phyloP scores from a whole-genome alignment of 2,797 vertebrate genomes.

The Ceryle rudis region DNA sequence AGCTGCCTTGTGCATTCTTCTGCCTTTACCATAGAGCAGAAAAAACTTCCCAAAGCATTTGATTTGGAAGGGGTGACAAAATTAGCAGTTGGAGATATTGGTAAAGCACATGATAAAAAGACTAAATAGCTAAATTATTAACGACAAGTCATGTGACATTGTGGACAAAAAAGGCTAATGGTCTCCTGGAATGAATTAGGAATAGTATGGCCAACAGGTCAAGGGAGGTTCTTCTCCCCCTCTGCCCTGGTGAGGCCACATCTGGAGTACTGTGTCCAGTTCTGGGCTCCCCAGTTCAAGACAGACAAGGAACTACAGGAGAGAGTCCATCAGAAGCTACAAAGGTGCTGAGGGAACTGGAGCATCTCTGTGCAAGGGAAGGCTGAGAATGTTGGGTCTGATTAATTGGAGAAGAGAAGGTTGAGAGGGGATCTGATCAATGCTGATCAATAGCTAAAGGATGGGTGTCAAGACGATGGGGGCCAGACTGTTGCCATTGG shows the following conservation, averaged over 20 bases:
- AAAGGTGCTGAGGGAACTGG: neutral
- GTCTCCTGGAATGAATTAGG: neutral
- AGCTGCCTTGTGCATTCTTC: neutral
- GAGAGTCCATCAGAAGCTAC: neutral
- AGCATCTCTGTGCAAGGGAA: neutral
- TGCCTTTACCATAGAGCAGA: neutral
- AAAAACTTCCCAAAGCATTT: neutral
- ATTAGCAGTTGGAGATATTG: neutral
- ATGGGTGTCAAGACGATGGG: neutral
- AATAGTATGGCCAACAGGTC: neutral
- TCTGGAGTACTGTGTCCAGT: neutral
- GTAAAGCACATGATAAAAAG: neutral
- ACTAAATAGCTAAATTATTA: neutral
- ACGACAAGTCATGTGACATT: fast-evolving
- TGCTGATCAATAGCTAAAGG: neutral
- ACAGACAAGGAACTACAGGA: neutral
- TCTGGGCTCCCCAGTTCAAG: neutral
- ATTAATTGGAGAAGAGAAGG: neutral
- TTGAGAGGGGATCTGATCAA: neutral
- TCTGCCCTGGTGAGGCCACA: neutral
- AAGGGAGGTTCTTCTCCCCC: neutral
- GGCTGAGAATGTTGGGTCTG: neutral
- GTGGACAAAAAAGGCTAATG: neutral
- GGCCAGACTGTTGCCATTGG: neutral
- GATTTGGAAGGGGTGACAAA: neutral